phyloP scores from a whole-genome alignment of 2,888 invertebrate genomes.

The Tachina lurida region DNA sequence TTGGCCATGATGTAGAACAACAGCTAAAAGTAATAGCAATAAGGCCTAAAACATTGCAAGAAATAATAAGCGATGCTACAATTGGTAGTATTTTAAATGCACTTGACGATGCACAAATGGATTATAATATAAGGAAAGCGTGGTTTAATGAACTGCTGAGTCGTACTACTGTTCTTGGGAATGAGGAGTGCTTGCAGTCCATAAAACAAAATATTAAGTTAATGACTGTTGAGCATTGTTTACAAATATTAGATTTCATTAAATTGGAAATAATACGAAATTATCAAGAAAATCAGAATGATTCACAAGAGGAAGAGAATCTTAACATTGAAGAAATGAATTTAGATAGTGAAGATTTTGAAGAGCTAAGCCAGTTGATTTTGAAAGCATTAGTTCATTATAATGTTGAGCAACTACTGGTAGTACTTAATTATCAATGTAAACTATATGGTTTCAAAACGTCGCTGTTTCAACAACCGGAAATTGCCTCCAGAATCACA shows the following conservation, averaged over 20 bases:
- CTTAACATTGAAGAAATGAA: conserved; percentile 65
- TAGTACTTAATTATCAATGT: conserved; percentile 73
- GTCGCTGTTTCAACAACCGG: conserved; percentile 66
- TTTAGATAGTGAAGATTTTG: conserved; percentile 63
- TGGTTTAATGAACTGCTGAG: conserved; percentile 78
- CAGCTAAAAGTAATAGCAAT: conserved; percentile 76
- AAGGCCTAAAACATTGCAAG: conserved; percentile 76
- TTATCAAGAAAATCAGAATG: conserved; percentile 50
- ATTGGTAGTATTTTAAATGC: conserved; percentile 77
- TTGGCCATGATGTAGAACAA: conserved; percentile 76
- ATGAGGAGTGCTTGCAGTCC: conserved; percentile 78
- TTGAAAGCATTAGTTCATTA: conserved; percentile 73
- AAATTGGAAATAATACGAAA: conserved; percentile 65
- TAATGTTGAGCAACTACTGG: conserved; percentile 72
- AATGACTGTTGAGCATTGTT: conserved; percentile 73
- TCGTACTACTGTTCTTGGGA: conserved; percentile 75
- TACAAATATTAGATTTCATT: conserved; percentile 75
- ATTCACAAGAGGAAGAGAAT: conserved; percentile 24
- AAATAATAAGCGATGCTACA: conserved; percentile 74
- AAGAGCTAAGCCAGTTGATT: conserved; percentile 73
- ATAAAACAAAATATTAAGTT: conserved; percentile 75
- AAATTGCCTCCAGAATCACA: conserved; percentile 73
- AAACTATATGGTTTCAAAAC: conserved; percentile 73
- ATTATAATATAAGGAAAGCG: conserved; percentile 67
- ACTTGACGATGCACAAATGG: conserved; percentile 72